Conservation (phyloP, 2,888 invertebrate genomes). For the Spicauda simplicius region DNA sequence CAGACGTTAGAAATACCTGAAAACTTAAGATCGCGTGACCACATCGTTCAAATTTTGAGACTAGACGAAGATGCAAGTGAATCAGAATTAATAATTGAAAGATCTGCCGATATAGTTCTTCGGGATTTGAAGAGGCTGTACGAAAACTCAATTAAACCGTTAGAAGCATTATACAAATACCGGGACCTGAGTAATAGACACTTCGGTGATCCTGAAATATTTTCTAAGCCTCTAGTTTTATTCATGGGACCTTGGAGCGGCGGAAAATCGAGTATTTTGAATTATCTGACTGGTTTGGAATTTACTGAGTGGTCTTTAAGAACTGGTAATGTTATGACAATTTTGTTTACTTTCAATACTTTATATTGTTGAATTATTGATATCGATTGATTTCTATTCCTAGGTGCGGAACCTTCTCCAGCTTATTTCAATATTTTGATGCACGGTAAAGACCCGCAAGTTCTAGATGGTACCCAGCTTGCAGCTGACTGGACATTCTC, state of each 20-base stretch:
- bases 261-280: conserved; percentile 97
- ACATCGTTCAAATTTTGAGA: conserved; percentile 91
- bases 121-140: conserved; percentile 94
- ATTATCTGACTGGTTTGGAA: conserved; percentile 95
- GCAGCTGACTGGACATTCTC: conserved; percentile 98
- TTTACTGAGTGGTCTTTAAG: conserved; percentile 92
- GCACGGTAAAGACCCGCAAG: conserved; percentile 93
- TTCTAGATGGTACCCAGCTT: conserved; percentile 95
- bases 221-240: conserved; percentile 95
- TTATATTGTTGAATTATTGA: background rate
- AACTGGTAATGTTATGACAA: conserved; percentile 87
- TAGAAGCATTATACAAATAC: conserved; percentile 96
- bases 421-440: conserved; percentile 96
- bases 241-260: conserved; percentile 99
- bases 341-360: no score
- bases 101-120: conserved; percentile 90
- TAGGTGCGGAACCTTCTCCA: conserved; percentile 97
- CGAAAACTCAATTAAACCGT: conserved; percentile 94
- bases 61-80: conserved; percentile 91
- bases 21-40: conserved; percentile 91
- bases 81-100: conserved; percentile 88
- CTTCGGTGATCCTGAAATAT: conserved; percentile 97
- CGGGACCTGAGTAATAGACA: conserved; percentile 96
- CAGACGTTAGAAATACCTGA: conserved; percentile 90
- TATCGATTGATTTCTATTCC: conserved; percentile 3